A percentile compares a stretch with the other conserved stretches of the same genome.
These are phyloP conservation scores for Myzus persicae DNA, from an alignment of 1,140 invertebrate species.

Conservation along the genomic window DNA sequence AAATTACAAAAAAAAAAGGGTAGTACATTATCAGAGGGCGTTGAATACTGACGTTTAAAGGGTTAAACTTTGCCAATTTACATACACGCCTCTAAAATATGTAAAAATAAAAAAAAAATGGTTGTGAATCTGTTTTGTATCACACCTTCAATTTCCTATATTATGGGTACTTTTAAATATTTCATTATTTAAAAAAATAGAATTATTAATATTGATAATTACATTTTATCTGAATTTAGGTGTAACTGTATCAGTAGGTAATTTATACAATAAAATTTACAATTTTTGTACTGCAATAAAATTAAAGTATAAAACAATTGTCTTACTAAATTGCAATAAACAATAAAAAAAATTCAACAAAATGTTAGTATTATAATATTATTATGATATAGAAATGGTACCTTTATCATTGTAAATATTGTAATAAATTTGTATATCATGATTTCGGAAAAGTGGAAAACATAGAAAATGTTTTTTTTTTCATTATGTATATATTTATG, in stretches of 20 bases:
- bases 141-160: background rate
- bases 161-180: background rate
- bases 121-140: background rate
- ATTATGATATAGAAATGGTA: background rate
- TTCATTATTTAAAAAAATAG: background rate
- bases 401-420: background rate
- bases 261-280: too few species aligned
- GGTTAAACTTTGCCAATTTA: conserved; percentile 50
- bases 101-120: conserved; percentile 25
- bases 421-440: background rate
- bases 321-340: background rate
- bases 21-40: conserved; percentile 15
- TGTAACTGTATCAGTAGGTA: background rate
- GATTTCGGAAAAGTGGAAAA: background rate
- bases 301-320: background rate
- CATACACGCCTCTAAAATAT: background rate
- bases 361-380: background rate
- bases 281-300: background rate
- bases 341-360: background rate
- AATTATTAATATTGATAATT: background rate
- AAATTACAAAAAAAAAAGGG: background rate
- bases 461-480: background rate
- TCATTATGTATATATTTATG: background rate
- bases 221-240: background rate
- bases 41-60: conserved; percentile 36